These are phyloP conservation scores for Morinoia aosen DNA, from an alignment of 2,888 invertebrate species.

Conservation along the genomic window DNA sequence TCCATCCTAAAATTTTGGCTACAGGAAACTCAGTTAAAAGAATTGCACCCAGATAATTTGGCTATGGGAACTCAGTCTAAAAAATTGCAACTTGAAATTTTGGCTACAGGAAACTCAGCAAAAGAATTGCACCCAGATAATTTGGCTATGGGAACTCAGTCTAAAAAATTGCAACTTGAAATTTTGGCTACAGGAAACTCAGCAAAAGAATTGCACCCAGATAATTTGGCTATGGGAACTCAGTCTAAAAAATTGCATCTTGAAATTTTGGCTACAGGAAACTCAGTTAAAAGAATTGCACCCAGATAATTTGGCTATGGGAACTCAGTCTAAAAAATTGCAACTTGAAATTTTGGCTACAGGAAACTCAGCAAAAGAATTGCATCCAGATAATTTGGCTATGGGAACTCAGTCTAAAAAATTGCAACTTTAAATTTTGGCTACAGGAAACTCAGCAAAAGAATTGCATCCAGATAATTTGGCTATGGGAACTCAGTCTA, in stretches of 20 bases:
- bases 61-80: neutral
- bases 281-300: neutral
- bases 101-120: no score
- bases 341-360: no score
- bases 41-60: neutral
- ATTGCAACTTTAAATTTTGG: neutral
- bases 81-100: no score
- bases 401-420: neutral
- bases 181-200: neutral
- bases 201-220: neutral
- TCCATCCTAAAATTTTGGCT: neutral
- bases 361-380: no score
- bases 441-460: neutral
- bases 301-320: neutral
- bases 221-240: neutral
- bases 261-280: neutral
- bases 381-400: neutral
- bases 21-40: neutral
- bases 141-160: neutral
- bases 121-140: neutral
- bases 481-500: neutral
- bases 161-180: no score
- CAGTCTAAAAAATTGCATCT: neutral
- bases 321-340: no score
- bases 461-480: neutral